phyloP scores from a whole-genome alignment of 2,113 vertebrate species.

The Anas platyrhynchos region DNA sequence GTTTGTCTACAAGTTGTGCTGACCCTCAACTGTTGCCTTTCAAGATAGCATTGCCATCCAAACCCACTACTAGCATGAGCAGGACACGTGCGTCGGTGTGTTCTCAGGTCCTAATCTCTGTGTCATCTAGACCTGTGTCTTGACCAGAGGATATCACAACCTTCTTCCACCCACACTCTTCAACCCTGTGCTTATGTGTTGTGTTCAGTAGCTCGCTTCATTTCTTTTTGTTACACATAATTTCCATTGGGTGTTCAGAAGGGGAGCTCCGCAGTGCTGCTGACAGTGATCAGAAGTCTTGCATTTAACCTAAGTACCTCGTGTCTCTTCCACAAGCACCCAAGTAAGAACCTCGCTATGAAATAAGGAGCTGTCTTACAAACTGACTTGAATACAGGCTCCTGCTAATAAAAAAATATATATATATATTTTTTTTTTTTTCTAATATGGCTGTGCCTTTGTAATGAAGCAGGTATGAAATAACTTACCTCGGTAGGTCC shows the following conservation, averaged over 20 bases:
- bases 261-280: background rate
- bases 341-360: background rate
- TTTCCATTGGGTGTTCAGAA: background rate
- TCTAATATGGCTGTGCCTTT: background rate
- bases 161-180: background rate
- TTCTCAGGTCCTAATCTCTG: background rate
- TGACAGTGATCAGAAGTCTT: background rate
- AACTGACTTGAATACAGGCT: background rate
- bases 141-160: background rate
- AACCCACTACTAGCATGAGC: background rate
- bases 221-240: background rate
- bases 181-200: background rate
- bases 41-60: background rate
- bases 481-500: background rate
- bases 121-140: background rate
- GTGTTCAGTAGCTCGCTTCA: background rate
- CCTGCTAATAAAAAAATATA: background rate
- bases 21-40: background rate
- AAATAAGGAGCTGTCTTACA: background rate
- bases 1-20: background rate
- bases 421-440: background rate
- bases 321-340: background rate
- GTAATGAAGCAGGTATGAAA: background rate
- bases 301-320: background rate
- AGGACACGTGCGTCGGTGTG: accelerated